Conservation (phyloP, 1,140 invertebrate genomes). For the Alviniconcha marisindica region DNA sequence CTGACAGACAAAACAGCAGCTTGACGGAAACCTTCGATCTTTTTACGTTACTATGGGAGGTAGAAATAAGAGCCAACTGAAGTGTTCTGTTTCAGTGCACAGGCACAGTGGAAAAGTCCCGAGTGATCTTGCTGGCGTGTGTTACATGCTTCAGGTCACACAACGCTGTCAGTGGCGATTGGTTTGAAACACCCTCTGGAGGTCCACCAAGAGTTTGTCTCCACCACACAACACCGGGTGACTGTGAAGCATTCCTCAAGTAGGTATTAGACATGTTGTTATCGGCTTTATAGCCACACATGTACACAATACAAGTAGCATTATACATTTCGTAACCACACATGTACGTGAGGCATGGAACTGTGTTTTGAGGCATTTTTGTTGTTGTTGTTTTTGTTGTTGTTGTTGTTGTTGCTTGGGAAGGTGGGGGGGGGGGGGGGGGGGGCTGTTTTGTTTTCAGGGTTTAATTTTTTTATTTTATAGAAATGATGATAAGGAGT, state of each 20-base stretch:
- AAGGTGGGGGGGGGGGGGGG: no score
- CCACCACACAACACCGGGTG: neutral
- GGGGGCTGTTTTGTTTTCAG: no score
- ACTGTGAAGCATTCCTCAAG: neutral
- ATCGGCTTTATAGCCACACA: neutral
- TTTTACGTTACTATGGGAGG: no score
- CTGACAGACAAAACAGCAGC: neutral
- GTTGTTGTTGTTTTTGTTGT: no score
- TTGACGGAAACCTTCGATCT: neutral
- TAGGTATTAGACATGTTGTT: neutral
- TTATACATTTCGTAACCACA: no score
- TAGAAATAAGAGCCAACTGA: neutral
- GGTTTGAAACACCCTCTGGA: neutral
- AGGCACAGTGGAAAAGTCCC: neutral
- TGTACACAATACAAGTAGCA: no score
- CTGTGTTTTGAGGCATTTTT: no score
- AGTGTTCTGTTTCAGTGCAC: neutral
- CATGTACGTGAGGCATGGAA: no score
- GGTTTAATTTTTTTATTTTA: no score
- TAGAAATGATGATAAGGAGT: no score
- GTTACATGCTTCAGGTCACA: neutral
- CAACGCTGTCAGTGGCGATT: neutral
- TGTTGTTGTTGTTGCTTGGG: no score
- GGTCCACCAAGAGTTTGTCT: neutral
- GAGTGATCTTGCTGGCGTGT: neutral